phyloP scores from a whole-genome alignment of 2,113 vertebrate species.

The Chaenocephalus aceratus region DNA sequence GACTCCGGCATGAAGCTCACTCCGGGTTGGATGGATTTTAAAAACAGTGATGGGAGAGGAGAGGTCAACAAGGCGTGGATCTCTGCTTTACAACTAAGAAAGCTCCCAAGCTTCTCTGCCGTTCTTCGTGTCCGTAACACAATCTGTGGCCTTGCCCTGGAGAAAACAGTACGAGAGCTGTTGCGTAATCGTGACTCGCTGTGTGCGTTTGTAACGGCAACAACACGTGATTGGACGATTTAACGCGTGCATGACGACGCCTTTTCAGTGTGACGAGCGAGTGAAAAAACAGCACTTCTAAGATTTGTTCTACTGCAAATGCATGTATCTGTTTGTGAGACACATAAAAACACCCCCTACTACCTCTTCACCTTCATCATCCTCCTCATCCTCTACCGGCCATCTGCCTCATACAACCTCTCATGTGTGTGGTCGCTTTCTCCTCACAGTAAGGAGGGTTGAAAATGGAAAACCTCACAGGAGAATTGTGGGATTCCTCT shows the following conservation, averaged over 20 bases:
- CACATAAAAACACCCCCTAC: constrained; percentile 44
- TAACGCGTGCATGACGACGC: constrained; percentile 11
- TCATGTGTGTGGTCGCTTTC: constrained; percentile 51
- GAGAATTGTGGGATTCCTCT: constrained; percentile 48
- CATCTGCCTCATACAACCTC: constrained; percentile 64
- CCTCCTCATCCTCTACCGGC: constrained; percentile 36
- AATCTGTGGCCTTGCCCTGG: constrained; percentile 51
- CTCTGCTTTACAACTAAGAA: neutral
- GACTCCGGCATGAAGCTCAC: neutral
- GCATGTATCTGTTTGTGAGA: constrained; percentile 30
- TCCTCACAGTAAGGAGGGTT: constrained; percentile 11
- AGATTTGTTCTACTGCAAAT: constrained; percentile 38
- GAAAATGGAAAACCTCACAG: constrained; percentile 36
- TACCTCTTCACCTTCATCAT: constrained; percentile 4
- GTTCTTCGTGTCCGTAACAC: neutral
- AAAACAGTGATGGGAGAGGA: constrained; percentile 16
- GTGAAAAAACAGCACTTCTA: constrained; percentile 10
- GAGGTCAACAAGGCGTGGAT: constrained; percentile 13
- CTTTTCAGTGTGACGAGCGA: constrained; percentile 20
- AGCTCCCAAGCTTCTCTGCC: neutral
- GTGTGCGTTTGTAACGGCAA: constrained; percentile 37
- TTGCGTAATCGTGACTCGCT: constrained; percentile 55
- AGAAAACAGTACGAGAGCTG: constrained; percentile 31
- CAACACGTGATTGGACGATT: constrained; percentile 30
- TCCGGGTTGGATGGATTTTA: neutral